Conservation (phyloP, 2,113 vertebrate genomes). For the Nyctereutes procyonoides region DNA sequence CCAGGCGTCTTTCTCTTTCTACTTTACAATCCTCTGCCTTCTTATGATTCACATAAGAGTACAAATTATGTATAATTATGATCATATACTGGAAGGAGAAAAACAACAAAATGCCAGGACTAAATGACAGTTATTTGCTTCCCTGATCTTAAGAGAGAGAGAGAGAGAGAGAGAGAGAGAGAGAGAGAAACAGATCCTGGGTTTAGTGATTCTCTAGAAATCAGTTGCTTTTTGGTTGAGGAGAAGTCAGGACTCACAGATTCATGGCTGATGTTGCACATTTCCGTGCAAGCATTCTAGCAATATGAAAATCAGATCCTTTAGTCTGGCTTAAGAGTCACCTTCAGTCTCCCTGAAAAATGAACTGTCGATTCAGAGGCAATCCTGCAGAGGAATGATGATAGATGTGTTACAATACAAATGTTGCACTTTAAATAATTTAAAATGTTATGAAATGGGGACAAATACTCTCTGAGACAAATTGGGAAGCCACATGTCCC, state of each 20-base stretch:
- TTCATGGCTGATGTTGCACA: neutral
- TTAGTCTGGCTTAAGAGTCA: slow-evolving; percentile 38
- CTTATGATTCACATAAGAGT: neutral
- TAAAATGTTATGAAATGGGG: neutral
- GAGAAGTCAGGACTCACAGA: neutral
- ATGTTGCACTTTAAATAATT: slow-evolving; percentile 8
- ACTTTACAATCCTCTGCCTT: neutral
- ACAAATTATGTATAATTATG: neutral
- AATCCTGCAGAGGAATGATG: neutral
- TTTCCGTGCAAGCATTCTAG: neutral
- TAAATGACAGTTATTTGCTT: neutral
- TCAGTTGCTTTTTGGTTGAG: neutral
- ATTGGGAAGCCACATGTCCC: neutral
- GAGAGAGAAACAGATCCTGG: neutral
- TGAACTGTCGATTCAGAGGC: slow-evolving; percentile 39
- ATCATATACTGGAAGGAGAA: neutral
- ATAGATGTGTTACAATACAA: neutral
- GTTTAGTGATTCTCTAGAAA: neutral
- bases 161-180: neutral
- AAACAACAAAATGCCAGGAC: neutral
- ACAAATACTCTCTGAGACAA: neutral
- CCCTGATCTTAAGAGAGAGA: neutral
- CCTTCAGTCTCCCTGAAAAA: slow-evolving; percentile 48
- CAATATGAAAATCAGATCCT: neutral
- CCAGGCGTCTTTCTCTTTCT: no score